Evolutionary conservation across 2,888 invertebrate species (phyloP).

Genomic region (Sphaerophoria taeniata): DNA sequence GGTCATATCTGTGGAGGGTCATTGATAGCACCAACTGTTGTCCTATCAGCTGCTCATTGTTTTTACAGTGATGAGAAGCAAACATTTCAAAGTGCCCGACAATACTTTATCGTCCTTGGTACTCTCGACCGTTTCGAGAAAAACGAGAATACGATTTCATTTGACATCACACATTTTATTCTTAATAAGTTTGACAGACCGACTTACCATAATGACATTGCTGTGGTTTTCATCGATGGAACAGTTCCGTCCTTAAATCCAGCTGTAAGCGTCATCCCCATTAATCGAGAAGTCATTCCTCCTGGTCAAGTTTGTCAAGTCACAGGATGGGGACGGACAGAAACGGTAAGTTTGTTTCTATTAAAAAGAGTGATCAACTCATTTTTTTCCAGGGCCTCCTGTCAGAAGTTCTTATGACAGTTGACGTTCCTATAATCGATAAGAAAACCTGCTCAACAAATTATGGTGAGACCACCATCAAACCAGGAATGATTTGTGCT

Average conservation of each 20-base stretch:
- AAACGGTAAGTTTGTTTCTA: slow-evolving; percentile 75
- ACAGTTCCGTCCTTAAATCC: slow-evolving; percentile 79
- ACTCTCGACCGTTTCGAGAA: slow-evolving; percentile 79
- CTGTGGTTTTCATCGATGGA: slow-evolving; percentile 77
- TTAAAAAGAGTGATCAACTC: not conserved
- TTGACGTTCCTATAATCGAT: slow-evolving; percentile 78
- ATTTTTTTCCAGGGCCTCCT: not conserved
- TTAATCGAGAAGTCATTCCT: slow-evolving; percentile 73
- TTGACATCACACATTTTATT: slow-evolving; percentile 76
- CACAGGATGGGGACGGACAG: slow-evolving; percentile 80
- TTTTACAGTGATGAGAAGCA: slow-evolving; percentile 75
- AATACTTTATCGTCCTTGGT: slow-evolving; percentile 80
- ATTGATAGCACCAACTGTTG: slow-evolving; percentile 77
- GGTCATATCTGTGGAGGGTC: slow-evolving; percentile 81
- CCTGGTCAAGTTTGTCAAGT: slow-evolving; percentile 78
- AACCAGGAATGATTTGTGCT: slow-evolving; percentile 89
- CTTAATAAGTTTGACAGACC: slow-evolving; percentile 75
- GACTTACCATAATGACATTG: slow-evolving; percentile 79
- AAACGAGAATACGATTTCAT: slow-evolving; percentile 77
- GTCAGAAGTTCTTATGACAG: slow-evolving; percentile 76
- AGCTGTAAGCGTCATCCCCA: slow-evolving; percentile 77
- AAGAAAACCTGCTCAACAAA: slow-evolving; percentile 78
- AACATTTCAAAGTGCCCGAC: slow-evolving; percentile 60
- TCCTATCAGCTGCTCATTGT: slow-evolving; percentile 80
- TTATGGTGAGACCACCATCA: slow-evolving; percentile 82